A percentile compares a stretch with the other conserved stretches of the same genome.
Evolutionary conservation across 2,797 vertebrate species (phyloP).

Genomic region (Lophotriccus pileatus): DNA sequence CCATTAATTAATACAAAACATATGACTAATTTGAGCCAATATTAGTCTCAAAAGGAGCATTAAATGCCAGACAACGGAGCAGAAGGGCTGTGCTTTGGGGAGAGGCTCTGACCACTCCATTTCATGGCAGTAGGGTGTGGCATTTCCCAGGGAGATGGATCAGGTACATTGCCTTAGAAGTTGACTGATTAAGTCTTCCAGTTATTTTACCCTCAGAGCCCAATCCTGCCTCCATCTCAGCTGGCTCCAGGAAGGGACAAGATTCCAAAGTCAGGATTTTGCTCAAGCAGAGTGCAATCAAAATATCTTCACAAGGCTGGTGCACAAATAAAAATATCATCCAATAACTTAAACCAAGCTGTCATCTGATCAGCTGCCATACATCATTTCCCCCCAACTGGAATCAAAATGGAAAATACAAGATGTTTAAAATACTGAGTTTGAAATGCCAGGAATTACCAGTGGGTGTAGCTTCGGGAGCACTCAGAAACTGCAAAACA

Average conservation of each 20-base stretch:
- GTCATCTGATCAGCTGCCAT: slow-evolving; percentile 60
- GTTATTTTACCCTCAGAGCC: background rate
- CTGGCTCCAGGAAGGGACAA: background rate
- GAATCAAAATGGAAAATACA: slow-evolving; percentile 64
- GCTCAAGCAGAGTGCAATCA: slow-evolving; percentile 22
- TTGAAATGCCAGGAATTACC: slow-evolving; percentile 49
- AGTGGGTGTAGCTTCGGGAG: background rate
- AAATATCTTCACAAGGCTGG: slow-evolving; percentile 43
- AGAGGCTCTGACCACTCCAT: background rate
- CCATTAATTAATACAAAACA: background rate
- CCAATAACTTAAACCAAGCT: slow-evolving; percentile 63
- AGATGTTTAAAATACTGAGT: slow-evolving; percentile 47
- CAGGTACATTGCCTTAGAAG: background rate
- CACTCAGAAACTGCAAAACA: slow-evolving; percentile 20
- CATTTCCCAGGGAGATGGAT: background rate
- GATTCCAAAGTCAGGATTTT: slow-evolving; percentile 20
- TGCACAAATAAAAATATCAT: slow-evolving; percentile 42
- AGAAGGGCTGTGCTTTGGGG: background rate
- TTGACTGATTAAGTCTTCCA: background rate
- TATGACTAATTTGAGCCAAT: background rate
- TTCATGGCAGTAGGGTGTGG: background rate
- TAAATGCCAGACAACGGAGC: background rate
- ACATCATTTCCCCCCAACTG: slow-evolving; percentile 50
- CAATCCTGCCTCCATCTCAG: background rate
- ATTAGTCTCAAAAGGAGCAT: background rate